Evolutionary conservation across 2,797 vertebrate species (phyloP), one percentile per base, ranked within the genome.

Genomic region (Benthosema pterotum): DNA sequence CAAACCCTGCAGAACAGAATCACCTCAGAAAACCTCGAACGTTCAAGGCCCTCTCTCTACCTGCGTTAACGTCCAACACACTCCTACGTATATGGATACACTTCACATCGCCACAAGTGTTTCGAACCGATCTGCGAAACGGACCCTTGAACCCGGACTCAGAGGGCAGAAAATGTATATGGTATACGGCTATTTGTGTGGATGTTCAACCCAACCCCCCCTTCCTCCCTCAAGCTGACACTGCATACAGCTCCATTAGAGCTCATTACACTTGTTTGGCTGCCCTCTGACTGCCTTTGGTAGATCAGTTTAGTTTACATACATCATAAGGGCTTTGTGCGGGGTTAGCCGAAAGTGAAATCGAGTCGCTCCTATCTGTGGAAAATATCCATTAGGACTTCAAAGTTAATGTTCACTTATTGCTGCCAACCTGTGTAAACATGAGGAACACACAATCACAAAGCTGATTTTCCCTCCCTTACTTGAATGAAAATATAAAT

Each of bases 1-100:
- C 93, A 94, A 92, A 94, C 91, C 93, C 93, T 94, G 93, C 92
- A 93, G 92, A 93, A 93, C 91, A 93, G 89, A 94, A 93, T 93
- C 89, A 94, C 92, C 93, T 94, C 91, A 94, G 93, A 94, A 94
- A 92, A 90, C 91, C 88, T 89, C 83, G 63, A 80, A 88, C 91
- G 86, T 85, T 89, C 87, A 92, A 91, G 89, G 88, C 87, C 87
- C 87, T 80, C 74, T 80, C 90, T 90, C 83, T n/a, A n/a, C 83
- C 88, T 89, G 64, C 74, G 64, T 71, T n/a, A n/a, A 61, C 61
- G 3, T 52, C 71, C 85, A 83, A 85, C 63, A 86, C 80, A 83
- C 80, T 74, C 62, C 78, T 67, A 66, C 75, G 76, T 52, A 72
- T 74, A 69, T 49, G 75, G 66, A 79, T 77, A 83, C 80, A 74